Evolutionary conservation across 1,140 invertebrate species (phyloP), one percentile per base, ranked within the genome.

Genomic region (Euglossa dilemma): DNA sequence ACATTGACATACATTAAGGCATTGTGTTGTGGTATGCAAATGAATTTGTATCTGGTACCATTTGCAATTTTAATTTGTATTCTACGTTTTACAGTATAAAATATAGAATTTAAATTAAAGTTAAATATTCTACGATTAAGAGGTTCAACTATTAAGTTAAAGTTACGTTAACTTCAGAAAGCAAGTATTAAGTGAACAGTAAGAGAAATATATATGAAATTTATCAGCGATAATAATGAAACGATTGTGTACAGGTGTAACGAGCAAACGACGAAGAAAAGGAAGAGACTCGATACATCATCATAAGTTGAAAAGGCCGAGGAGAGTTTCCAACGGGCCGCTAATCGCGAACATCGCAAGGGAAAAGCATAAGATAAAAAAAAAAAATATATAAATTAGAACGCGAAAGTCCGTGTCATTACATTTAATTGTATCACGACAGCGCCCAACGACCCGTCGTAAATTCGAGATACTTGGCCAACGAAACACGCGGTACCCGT

Each of bases 301-400:
- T 85, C 66, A n/a, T 61, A 69, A 85, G 14, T 45, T 50, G 54
- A 36, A 57, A 82, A 47, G 52, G 61, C 73, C 72, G 61, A 81
- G 57, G 47, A 84, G 74, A 88, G 69, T 89, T 88, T 89, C 54
- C 87, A 83, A 88, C 87, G 87, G 86, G 74, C 59, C 83, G 75
- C 59, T 4, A 36, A 56, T 16, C 28, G 52, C 59, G n/a, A 75
- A 54, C 75, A 71, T 67, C 72, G 63, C 59, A 45, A 16, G 9
- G 82, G 23, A 14, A 57, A 7, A 36, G 8, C 9, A 28, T n/a
- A 47, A 18, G 9, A 28, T 9, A 9, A 75, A 63, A 28, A 20
- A 78, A 18, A 16, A 14, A 78, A n/a, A 7, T 11, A 74, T 25
- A 47, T 59, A 66, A 66, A 73, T 23, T 50, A 71, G 73, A 56